Percentiles rank a stretch among this genome's conserved stretches.
Evolutionary conservation across 2,113 vertebrate species (phyloP).

Genomic region (Tautogolabrus adspersus): DNA sequence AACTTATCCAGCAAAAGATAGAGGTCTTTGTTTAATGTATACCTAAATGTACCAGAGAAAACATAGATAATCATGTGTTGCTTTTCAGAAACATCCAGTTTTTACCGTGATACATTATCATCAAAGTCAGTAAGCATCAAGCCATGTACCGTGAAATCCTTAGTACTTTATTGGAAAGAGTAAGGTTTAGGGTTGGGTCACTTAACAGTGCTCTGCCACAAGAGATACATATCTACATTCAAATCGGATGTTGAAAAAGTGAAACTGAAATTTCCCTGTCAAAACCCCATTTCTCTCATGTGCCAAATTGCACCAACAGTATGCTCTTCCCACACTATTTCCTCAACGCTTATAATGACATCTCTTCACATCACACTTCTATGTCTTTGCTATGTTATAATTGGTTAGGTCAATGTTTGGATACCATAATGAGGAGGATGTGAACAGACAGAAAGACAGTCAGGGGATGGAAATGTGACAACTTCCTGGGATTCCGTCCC

Average conservation of each 20-base stretch:
- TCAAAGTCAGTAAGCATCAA: neutral
- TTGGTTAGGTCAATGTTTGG: neutral
- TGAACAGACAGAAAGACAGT: neutral
- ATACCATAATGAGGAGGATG: neutral
- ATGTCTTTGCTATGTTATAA: neutral
- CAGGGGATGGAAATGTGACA: neutral
- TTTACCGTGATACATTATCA: conserved; percentile 14
- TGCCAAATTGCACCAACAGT: neutral
- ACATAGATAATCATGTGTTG: no score
- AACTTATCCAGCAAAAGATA: neutral
- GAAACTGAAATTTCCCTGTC: neutral
- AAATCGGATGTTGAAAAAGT: no score
- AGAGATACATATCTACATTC: no score
- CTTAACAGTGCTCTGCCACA: neutral
- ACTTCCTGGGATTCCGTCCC: conserved; percentile 28
- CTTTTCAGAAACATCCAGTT: neutral
- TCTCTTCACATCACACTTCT: conserved; percentile 1
- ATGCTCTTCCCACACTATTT: neutral
- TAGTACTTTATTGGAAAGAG: neutral
- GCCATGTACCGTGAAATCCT: neutral
- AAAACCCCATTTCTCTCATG: neutral
- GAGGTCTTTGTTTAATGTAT: no score
- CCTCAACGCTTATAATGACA: neutral
- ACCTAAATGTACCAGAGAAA: no score
- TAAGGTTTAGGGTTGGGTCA: neutral